A percentile compares a stretch with the other conserved stretches of the same genome.
Evolutionary conservation across 2,113 vertebrate species (phyloP).

Genomic region (Orcinus orca): DNA sequence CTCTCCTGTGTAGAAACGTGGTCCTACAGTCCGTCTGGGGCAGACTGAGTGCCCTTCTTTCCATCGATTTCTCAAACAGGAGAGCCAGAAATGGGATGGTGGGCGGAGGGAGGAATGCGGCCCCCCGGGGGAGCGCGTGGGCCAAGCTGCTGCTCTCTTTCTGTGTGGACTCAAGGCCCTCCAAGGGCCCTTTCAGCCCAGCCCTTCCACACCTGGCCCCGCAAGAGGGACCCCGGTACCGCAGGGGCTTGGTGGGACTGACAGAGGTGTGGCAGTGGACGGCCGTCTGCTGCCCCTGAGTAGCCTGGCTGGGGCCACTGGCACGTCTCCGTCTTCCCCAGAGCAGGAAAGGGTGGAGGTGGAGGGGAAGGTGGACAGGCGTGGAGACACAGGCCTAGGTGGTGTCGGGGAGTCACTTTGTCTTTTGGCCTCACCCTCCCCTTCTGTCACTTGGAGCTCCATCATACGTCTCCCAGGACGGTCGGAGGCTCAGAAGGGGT

Average conservation of each 20-base stretch:
- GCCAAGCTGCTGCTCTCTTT: neutral
- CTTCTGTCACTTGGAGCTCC: neutral
- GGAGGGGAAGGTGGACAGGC: neutral
- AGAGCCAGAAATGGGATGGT: neutral
- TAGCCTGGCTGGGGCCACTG: neutral
- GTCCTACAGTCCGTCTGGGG: neutral
- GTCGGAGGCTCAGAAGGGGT: neutral
- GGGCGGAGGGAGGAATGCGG: neutral
- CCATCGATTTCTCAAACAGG: neutral
- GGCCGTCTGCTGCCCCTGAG: neutral
- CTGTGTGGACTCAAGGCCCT: neutral
- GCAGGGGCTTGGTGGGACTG: neutral
- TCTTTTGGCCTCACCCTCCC: neutral
- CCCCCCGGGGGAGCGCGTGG: neutral
- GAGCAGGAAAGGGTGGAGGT: neutral
- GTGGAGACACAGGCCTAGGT: neutral
- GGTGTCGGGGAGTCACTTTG: neutral
- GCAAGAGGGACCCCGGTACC: too few species aligned
- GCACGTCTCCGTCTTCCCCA: neutral
- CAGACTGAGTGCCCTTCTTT: neutral
- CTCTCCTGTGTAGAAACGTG: neutral
- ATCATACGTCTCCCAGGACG: fast-evolving
- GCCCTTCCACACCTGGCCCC: neutral
- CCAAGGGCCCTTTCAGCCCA: neutral
- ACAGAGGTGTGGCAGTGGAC: fast-evolving